Conservation (phyloP, 2,797 vertebrate genomes). For the Tolypeutes matacus region DNA sequence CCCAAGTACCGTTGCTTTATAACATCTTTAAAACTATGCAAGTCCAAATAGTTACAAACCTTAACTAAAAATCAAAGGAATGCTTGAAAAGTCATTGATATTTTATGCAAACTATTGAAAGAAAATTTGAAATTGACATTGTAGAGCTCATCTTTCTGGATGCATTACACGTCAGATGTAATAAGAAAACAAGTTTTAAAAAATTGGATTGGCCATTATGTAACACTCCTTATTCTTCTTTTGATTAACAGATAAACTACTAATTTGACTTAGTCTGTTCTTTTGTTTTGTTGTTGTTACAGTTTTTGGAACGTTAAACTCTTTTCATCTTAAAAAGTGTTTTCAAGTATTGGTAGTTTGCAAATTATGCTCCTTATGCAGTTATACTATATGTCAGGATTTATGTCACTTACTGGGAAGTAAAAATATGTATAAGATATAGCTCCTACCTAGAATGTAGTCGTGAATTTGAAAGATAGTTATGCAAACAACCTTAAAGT, state of each 20-base stretch:
- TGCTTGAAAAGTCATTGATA: neutral
- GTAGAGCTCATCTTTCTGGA: neutral
- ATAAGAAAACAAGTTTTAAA: neutral
- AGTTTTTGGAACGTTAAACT: neutral
- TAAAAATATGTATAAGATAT: neutral
- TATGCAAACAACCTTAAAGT: neutral
- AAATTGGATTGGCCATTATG: neutral
- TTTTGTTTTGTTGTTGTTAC: neutral
- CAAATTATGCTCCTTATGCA: neutral
- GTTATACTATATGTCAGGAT: neutral
- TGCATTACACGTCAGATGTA: neutral
- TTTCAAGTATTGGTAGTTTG: neutral
- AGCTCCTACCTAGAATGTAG: neutral
- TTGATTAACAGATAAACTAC: neutral
- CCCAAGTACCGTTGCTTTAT: neutral
- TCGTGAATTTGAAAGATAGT: conserved; percentile 8
- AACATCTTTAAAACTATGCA: conserved; percentile 63
- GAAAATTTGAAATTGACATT: neutral
- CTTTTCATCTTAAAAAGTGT: neutral
- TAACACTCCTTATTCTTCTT: neutral
- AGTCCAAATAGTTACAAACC: conserved; percentile 65
- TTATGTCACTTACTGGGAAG: neutral
- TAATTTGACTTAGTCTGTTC: neutral
- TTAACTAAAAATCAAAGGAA: conserved; percentile 58
- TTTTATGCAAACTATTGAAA: neutral